Percentiles rank a stretch among this genome's conserved stretches.
Conservation (phyloP, 2,113 vertebrate species). For the Melanostigma gelatinosum region DNA sequence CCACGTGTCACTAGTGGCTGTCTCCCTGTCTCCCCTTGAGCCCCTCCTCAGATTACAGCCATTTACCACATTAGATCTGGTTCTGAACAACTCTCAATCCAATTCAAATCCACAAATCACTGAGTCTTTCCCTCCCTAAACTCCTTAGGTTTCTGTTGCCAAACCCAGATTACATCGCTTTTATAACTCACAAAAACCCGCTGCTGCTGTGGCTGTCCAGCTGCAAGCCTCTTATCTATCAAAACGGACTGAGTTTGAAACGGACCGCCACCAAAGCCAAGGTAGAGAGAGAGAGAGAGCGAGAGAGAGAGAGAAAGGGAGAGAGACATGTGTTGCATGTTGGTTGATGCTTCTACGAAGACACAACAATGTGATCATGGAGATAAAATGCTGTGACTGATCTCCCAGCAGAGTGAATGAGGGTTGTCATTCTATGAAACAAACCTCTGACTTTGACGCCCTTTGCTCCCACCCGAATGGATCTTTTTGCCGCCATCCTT, state of each 20-base stretch:
- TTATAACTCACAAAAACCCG: constrained; percentile 70
- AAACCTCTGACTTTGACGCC: constrained; percentile 17
- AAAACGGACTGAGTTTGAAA: constrained; percentile 69
- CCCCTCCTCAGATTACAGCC: constrained; percentile 58
- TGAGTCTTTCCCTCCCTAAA: constrained; percentile 64
- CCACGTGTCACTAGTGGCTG: constrained; percentile 14
- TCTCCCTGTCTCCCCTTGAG: constrained; percentile 17
- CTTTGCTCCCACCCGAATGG: background rate
- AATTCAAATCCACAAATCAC: constrained; percentile 76
- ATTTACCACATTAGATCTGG: constrained; percentile 62
- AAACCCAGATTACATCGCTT: constrained; percentile 75
- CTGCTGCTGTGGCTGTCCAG: constrained; percentile 67
- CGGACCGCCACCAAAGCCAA: constrained; percentile 62
- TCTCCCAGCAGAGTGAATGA: constrained; percentile 25
- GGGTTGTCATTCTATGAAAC: background rate
- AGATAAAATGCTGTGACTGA: constrained; percentile 33
- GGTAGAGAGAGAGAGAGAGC: constrained; percentile 22
- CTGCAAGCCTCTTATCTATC: constrained; percentile 77
- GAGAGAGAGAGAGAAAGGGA: constrained; percentile 30
- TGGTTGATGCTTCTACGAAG: constrained; percentile 14
- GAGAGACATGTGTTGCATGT: constrained; percentile 2
- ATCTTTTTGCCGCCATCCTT: constrained; percentile 2
- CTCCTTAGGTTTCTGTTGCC: constrained; percentile 70
- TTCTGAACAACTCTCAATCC: constrained; percentile 63
- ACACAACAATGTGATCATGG: constrained; percentile 32